Base-by-base conservation (phyloP, 2,797 vertebrate species). In the Syngnathus acus region DNA sequence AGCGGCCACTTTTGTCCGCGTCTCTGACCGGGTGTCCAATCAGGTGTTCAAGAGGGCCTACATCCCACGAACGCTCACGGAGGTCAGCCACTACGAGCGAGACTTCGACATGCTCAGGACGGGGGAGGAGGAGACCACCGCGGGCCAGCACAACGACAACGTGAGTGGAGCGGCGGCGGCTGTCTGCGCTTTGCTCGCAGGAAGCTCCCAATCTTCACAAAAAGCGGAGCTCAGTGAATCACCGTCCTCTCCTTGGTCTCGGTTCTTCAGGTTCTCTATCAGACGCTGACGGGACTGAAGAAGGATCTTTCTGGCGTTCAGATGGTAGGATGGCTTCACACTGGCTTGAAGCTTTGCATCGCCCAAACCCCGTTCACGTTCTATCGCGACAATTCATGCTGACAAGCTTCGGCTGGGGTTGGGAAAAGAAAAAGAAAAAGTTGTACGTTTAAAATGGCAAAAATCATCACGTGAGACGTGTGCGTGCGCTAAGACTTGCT, bases 261-360 rank as follows among this genome's bases (percentile, higher is more conserved):
- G 19, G 39, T 10, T 43, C 14, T 23, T 3, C 84, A 99, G 96
- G 91, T 99, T 84, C 88, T 99, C 9, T 98, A 99, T 68, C 97
- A 96, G 78, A 98, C 95, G 0, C 92, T 98, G 66, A 96, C 91
- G 0, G 96, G 97, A 66, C 75, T 99, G 77, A 97, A 91, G 88
- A 96, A 95, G 82, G 95, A 99, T 76, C 91, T 99, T 59, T 95
- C 95, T 0, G 97, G 95, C 54, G 93, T 95, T 65, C 95, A 98
- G 70, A 93, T 81, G 88, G 97, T 98, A 86, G 0, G 5, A n/a
- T 11, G 39, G n/a, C 14, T 1, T 55, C n/a, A 50, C 62, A 9
- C 11, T 23, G 4, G 13, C 17, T 19, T 10, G 17, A 5, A 8
- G 6, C 6, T 47, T 17, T 14, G 45, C 4, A 17, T 1, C 5